Conservation (phyloP, 2,113 vertebrate species). For the Carassius gibelio region DNA sequence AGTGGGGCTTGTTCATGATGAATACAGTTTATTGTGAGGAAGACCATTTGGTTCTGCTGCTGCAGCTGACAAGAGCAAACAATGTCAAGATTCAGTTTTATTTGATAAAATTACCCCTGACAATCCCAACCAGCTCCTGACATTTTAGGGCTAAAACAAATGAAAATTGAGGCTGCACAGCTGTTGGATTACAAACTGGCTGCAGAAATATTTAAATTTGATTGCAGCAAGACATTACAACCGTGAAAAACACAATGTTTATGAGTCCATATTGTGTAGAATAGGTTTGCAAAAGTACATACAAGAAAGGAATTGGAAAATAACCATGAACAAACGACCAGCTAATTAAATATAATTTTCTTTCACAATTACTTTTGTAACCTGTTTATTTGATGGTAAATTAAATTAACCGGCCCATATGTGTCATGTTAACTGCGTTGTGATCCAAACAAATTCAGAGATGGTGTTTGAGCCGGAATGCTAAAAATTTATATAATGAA, state of each 20-base stretch:
- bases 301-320: too few relatives aligned
- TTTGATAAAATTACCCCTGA: slow-evolving; percentile 71
- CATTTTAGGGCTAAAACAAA: slow-evolving; percentile 41
- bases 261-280: too few relatives aligned
- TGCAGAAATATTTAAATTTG: background rate
- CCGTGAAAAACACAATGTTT: too few relatives aligned
- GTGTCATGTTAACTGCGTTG: background rate
- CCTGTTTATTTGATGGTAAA: background rate
- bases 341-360: background rate
- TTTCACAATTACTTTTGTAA: too few relatives aligned
- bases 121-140: slow-evolving; percentile 60
- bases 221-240: too few relatives aligned
- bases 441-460: background rate
- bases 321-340: too few relatives aligned
- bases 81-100: slow-evolving; percentile 66
- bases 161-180: background rate
- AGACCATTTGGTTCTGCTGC: slow-evolving; percentile 52
- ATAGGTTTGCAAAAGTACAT: too few relatives aligned
- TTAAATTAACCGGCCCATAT: background rate
- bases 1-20: slow-evolving; percentile 46
- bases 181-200: background rate
- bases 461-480: background rate
- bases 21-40: slow-evolving; percentile 50
- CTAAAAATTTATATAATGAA: background rate
- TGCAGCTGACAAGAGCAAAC: slow-evolving; percentile 55